Conservation (phyloP, 2,797 vertebrate species). For the Parotocinclus haroldoi region DNA sequence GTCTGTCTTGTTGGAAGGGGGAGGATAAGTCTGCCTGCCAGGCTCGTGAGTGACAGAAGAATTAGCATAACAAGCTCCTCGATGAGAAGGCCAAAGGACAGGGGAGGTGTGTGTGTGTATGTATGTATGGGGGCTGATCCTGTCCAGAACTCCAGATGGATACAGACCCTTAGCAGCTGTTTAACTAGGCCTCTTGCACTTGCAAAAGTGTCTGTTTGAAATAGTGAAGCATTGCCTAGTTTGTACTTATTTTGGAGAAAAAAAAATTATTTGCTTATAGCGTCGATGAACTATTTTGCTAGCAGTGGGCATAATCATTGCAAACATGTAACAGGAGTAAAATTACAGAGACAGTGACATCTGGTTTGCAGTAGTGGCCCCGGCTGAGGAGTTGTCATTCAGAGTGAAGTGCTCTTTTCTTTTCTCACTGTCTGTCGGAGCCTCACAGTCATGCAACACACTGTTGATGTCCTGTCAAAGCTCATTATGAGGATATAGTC, state of each 20-base stretch:
- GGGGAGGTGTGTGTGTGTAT: conserved; percentile 33
- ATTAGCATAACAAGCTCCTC: conserved; percentile 77
- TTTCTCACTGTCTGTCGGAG: conserved; percentile 18
- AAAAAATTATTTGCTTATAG: neutral
- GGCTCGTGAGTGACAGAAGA: conserved; percentile 53
- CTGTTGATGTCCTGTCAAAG: neutral
- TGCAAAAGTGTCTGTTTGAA: conserved; percentile 38
- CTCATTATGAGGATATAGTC: neutral
- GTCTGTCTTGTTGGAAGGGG: conserved; percentile 22
- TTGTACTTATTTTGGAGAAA: neutral
- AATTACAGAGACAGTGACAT: conserved; percentile 16
- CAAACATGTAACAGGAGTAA: neutral
- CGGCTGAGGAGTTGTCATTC: conserved; percentile 33
- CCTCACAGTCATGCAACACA: neutral
- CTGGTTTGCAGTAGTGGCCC: conserved; percentile 34
- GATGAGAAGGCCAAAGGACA: conserved; percentile 56
- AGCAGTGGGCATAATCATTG: neutral
- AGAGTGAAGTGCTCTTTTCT: conserved; percentile 4
- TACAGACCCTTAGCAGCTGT: conserved; percentile 82
- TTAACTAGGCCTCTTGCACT: conserved; percentile 52
- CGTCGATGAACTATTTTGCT: neutral
- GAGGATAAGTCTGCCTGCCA: conserved; percentile 49
- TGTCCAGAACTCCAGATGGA: conserved; percentile 93
- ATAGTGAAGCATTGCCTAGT: neutral
- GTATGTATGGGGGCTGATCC: conserved; percentile 80